Base-by-base conservation (phyloP, 2,113 vertebrate genomes). In the Pteruthius melanotis region DNA sequence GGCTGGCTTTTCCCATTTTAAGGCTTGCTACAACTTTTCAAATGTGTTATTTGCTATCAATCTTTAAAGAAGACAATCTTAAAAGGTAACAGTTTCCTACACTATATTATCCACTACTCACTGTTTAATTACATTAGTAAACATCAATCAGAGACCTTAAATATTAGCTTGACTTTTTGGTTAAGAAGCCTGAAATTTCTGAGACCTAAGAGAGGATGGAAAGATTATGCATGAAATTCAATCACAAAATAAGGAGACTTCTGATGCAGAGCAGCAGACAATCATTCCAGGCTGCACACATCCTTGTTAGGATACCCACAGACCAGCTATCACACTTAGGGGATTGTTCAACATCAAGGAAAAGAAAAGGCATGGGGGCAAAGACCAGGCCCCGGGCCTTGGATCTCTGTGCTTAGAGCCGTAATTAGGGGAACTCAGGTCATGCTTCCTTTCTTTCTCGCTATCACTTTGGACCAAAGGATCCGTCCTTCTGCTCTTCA, bases 381-480 rank as follows among this genome's bases (percentile, higher is more conserved):
- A 94, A 92, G 89, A 81, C 72, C 89, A 92, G 60, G 83, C 42
- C 72, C 33, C 0, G 0, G 31, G 52, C 86, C 69, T 95, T 91
- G 77, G 91, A 90, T 94, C 60, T 87, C 89, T 40, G 52, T 66
- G 80, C 52, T 87, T 26, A 40, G 15, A 87, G 86, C 27, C 72
- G 30, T 92, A 95, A 97, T 97, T 82, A 95, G 59, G 83, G 89
- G 69, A 94, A 64, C 86, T 63, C 39, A 5, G 95, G 96, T 97
- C 95, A 92, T 2, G 20, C 52, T 90, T 87, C 86, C 86, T 97
- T 96, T 96, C 83, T 95, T 95, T 89, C 80, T 89, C 3, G 0
- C 60, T 71, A 64, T 64, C 83, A 21, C 95, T 97, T 97, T 97
- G 83, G 69, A 96, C 95, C 95, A 97, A 97, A 96, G 93, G 69